These are phyloP conservation scores for Leptinotarsa peninsularis DNA, from an alignment of 2,888 invertebrate species.

Conservation along the genomic window DNA sequence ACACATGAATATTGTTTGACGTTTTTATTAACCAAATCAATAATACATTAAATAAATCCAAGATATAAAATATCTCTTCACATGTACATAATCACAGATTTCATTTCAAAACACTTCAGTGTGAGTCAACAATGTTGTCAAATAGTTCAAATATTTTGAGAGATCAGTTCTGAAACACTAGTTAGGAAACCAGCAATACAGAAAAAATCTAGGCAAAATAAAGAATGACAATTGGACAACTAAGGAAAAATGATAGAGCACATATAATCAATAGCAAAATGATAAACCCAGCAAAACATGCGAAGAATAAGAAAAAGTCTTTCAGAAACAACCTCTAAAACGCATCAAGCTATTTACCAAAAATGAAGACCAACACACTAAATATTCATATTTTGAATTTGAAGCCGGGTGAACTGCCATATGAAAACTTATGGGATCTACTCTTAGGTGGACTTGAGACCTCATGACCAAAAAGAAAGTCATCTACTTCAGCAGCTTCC, in stretches of 20 bases:
- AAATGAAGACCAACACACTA: not conserved
- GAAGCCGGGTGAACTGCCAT: constrained; percentile 67
- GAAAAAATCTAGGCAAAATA: too few relatives aligned
- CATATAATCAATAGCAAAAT: not conserved
- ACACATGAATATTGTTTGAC: too few relatives aligned
- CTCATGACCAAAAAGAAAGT: constrained; percentile 57
- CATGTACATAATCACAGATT: constrained; percentile 5
- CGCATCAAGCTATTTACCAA: not conserved
- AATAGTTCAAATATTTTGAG: not conserved
- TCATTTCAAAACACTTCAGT: constrained; percentile 9
- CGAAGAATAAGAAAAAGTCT: not conserved
- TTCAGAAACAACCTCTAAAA: not conserved
- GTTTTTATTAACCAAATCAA: constrained; percentile 4
- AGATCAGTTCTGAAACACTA: not conserved
- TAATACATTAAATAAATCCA: not conserved
- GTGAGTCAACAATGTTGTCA: not conserved
- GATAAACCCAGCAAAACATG: not conserved
- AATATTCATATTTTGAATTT: constrained; percentile 56
- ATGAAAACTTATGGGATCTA: constrained; percentile 60
- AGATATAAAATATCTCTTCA: constrained; percentile 10
- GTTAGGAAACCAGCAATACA: not conserved
- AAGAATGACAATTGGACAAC: too few relatives aligned
- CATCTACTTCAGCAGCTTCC: constrained; percentile 55
- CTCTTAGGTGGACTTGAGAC: constrained; percentile 45
- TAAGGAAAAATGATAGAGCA: too few relatives aligned